Evolutionary conservation across 2,888 invertebrate genomes (phyloP), one percentile per base, ranked within the genome.

Genomic region (Mimumesa dahlbomi): DNA sequence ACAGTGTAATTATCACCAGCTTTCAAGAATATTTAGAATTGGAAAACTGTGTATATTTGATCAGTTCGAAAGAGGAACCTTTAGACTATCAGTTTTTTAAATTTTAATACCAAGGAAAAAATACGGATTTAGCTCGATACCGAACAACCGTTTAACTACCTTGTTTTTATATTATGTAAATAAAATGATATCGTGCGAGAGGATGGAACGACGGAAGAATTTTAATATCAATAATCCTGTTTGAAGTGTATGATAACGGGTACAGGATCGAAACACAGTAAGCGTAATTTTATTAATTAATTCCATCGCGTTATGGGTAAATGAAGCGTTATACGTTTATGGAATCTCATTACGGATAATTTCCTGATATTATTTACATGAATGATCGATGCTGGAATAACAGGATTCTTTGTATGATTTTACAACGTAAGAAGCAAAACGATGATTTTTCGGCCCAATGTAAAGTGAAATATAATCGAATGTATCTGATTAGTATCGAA

Each of bases 271-370:
- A 40, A 40, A 50, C 58, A 14, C 14, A 18, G 21, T 40, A 18
- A 11, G 34, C 11, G 42, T 13, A 49, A 65, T 65, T 69, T 69
- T 59, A 58, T 69, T 66, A 68, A 68, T 68, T 65, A 69, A 69
- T 66, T 65, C 66, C 31, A 25, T 49, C 53, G 36, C 66, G 25
- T 59, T 43, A 50, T 53, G 19, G 34, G 68, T 52, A 56, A 65
- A 69, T 56, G 50, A 59, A 61, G 59, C 54, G 31, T 59, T 54
- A 38, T 46, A 46, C 31, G 45, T 49, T 45, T 9, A 9, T 31
- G 25, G 11, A n/a, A 25, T 18, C 13, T 43, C 43, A 40, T 59
- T 45, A 16, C 13, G 53, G 31, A 18, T 38, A 53, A 58, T 31
- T 65, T 3, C n/a, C 22, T 40, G 49, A 49, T 43, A 43, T 19